Evolutionary conservation across 2,113 vertebrate species (phyloP).

Genomic region (Aldabrachelys gigantea): DNA sequence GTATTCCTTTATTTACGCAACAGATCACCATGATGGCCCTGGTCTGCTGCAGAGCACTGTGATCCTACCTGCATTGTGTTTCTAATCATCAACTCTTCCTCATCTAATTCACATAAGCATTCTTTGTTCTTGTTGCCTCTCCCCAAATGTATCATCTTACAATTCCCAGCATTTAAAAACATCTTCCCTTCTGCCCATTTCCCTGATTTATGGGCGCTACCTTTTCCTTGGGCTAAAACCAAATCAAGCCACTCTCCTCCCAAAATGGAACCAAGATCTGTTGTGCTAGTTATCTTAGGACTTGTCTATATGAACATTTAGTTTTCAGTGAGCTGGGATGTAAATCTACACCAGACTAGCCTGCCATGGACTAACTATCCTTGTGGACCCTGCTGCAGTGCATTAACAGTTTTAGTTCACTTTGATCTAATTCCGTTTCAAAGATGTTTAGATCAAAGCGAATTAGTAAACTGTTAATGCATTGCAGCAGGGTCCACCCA

Average conservation of each 20-base stretch:
- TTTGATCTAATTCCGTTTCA: neutral
- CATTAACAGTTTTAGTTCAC: neutral
- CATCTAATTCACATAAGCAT: neutral
- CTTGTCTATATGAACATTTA: neutral
- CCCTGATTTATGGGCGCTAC: neutral
- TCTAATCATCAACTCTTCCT: neutral
- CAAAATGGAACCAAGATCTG: neutral
- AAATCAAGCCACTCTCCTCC: neutral
- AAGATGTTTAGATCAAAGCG: neutral
- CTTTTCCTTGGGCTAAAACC: neutral
- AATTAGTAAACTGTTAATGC: neutral
- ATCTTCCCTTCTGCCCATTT: neutral
- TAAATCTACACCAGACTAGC: neutral
- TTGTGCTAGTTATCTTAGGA: neutral
- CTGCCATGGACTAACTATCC: neutral
- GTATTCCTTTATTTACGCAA: neutral
- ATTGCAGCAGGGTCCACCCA: neutral
- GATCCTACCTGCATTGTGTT: neutral
- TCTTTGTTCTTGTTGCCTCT: neutral
- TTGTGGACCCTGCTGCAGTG: neutral
- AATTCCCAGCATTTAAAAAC: neutral
- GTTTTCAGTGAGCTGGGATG: neutral
- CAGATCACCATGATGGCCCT: neutral
- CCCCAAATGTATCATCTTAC: neutral
- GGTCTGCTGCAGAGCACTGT: neutral